phyloP scores from a whole-genome alignment of 1,140 invertebrate genomes.

The Drosophila busckii region DNA sequence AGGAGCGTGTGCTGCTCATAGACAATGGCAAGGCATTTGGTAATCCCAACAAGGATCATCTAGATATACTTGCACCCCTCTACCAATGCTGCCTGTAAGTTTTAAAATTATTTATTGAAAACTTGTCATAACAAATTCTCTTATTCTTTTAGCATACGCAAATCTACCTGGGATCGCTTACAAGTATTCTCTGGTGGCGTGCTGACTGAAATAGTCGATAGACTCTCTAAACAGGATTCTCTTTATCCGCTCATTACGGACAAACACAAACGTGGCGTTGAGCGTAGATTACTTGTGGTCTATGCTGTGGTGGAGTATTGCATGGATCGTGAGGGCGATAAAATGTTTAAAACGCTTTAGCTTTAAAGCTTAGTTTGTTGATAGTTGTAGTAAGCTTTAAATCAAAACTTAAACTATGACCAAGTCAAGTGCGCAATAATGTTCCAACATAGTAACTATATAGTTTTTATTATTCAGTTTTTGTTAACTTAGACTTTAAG shows the following conservation, averaged over 20 bases:
- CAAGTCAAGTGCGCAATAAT: too few species aligned
- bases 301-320: slow-evolving; percentile 88
- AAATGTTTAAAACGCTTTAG: slow-evolving; percentile 76
- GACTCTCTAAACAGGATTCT: slow-evolving; percentile 78
- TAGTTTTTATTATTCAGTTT: too few species aligned
- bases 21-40: slow-evolving; percentile 97
- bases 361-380: slow-evolving; percentile 22
- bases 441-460: too few species aligned
- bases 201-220: slow-evolving; percentile 81
- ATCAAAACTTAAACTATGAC: slow-evolving; percentile 3
- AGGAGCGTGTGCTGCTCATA: slow-evolving; percentile 88
- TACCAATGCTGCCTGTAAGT: slow-evolving; percentile 95
- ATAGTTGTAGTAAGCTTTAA: slow-evolving; percentile 31
- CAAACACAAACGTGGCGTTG: slow-evolving; percentile 89
- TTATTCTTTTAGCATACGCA: slow-evolving; percentile 82
- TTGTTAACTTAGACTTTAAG: too few species aligned
- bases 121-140: slow-evolving; percentile 30
- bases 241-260: slow-evolving; percentile 84
- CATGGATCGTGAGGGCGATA: slow-evolving; percentile 80
- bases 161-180: slow-evolving; percentile 85
- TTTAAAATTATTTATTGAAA: slow-evolving; percentile 18
- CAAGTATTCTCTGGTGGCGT: slow-evolving; percentile 84
- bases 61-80: slow-evolving; percentile 92
- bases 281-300: slow-evolving; percentile 86
- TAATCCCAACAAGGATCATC: slow-evolving; percentile 89